These are phyloP conservation scores for Drosophila paranaensis DNA, from an alignment of 2,888 invertebrate genomes.

Conservation along the genomic window DNA sequence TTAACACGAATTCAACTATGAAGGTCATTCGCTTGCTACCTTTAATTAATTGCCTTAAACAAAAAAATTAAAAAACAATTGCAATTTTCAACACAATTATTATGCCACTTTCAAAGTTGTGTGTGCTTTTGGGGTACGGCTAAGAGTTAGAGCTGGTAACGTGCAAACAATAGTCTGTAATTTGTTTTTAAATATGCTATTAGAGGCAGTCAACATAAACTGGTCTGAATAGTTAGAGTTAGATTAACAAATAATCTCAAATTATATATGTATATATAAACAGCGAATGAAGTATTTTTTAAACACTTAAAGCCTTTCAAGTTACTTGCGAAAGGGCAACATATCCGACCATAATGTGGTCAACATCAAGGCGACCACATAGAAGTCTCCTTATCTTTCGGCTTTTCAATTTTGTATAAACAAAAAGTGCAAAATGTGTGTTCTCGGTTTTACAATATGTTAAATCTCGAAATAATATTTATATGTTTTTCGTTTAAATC, in stretches of 20 bases:
- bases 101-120: conserved; percentile 34
- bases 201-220: conserved; percentile 54
- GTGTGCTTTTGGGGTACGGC: conserved; percentile 7
- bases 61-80: conserved; percentile 38
- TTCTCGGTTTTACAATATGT: too few relatives aligned
- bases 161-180: conserved; percentile 54
- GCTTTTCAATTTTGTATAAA: neutral
- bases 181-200: conserved; percentile 68
- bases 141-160: conserved; percentile 33
- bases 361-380: neutral
- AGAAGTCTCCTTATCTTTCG: neutral
- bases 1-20: conserved; percentile 56
- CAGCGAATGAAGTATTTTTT: conserved; percentile 11
- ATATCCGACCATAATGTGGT: neutral
- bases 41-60: conserved; percentile 68
- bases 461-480: too few relatives aligned
- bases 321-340: neutral
- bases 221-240: conserved; percentile 26
- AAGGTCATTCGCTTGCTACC: conserved; percentile 62
- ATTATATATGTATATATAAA: neutral
- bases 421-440: too few relatives aligned
- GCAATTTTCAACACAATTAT: conserved; percentile 69
- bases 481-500: too few relatives aligned
- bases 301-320: neutral
- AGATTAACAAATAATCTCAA: conserved; percentile 21